Conservation (phyloP, 2,888 invertebrate species). For the Pristionchus entomophagus region DNA sequence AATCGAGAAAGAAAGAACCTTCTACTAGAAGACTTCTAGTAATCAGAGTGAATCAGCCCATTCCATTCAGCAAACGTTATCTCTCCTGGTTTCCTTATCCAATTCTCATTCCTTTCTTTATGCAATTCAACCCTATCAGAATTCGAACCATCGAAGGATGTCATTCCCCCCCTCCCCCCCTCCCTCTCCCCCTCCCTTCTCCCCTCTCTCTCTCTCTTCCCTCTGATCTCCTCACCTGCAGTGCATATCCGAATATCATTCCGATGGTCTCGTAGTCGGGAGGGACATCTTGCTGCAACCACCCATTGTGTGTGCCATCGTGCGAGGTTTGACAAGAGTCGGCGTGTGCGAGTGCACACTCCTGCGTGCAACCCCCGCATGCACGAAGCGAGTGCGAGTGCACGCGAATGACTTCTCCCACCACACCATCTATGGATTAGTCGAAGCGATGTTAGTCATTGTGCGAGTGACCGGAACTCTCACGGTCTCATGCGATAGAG, state of each 20-base stretch:
- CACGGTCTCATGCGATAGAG: not conserved
- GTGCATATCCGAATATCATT: conserved; percentile 75
- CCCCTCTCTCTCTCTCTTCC: no score
- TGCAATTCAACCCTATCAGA: no score
- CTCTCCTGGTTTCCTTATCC: no score
- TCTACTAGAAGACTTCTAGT: no score
- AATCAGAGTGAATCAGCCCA: no score
- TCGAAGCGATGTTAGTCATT: not conserved
- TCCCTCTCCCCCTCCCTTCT: no score
- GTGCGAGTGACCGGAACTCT: not conserved
- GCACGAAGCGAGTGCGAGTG: conserved; percentile 31
- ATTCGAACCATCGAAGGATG: not conserved
- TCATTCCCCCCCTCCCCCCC: no score
- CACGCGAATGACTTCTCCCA: not conserved
- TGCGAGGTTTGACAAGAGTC: conserved; percentile 28
- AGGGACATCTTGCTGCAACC: conserved; percentile 72
- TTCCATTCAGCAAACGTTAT: no score
- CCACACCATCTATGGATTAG: conserved; percentile 27
- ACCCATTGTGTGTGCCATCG: conserved; percentile 2
- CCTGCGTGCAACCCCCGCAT: not conserved
- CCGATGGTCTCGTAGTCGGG: conserved; percentile 75
- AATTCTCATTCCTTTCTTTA: not conserved
- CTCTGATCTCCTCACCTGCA: conserved; percentile 54
- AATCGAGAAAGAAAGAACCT: no score
- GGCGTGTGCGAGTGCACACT: conserved; percentile 38